These are phyloP conservation scores for Leptopilina boulardi DNA, from an alignment of 1,140 invertebrate genomes.

Conservation along the genomic window DNA sequence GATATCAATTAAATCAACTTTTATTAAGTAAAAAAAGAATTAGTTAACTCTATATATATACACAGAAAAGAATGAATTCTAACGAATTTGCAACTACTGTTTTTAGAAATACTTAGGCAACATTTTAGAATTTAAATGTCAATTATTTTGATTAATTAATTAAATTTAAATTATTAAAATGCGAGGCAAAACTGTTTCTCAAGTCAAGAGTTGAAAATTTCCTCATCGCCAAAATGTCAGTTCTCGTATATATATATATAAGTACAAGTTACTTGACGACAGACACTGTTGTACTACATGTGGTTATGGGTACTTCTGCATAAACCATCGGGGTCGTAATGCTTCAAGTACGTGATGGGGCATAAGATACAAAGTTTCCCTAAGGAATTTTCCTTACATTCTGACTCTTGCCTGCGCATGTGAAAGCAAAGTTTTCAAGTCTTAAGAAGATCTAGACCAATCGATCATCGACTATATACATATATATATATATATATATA, in stretches of 20 bases:
- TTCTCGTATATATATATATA: too few species aligned
- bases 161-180: too few species aligned
- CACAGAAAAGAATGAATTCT: too few species aligned
- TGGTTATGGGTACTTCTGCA: conserved; percentile 24
- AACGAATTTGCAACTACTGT: too few species aligned
- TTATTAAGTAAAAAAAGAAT: too few species aligned
- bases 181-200: too few species aligned
- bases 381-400: background rate
- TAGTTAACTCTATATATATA: too few species aligned
- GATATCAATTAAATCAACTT: too few species aligned
- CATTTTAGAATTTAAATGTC: too few species aligned
- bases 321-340: conserved; percentile 23
- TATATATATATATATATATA: too few species aligned
- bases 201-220: conserved; percentile 1
- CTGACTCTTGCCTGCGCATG: conserved; percentile 9
- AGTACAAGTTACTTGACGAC: conserved; percentile 21
- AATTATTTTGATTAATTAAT: too few species aligned
- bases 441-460: background rate
- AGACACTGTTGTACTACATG: conserved; percentile 15
- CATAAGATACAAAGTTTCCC: conserved; percentile 31
- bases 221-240: conserved; percentile 4
- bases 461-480: conserved; percentile 6
- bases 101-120: too few species aligned
- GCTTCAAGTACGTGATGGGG: conserved; percentile 17
- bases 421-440: conserved; percentile 14